A percentile compares a stretch with the other conserved stretches of the same genome.
Conservation (phyloP, 1,140 invertebrate species). For the Saccostrea echinata region DNA sequence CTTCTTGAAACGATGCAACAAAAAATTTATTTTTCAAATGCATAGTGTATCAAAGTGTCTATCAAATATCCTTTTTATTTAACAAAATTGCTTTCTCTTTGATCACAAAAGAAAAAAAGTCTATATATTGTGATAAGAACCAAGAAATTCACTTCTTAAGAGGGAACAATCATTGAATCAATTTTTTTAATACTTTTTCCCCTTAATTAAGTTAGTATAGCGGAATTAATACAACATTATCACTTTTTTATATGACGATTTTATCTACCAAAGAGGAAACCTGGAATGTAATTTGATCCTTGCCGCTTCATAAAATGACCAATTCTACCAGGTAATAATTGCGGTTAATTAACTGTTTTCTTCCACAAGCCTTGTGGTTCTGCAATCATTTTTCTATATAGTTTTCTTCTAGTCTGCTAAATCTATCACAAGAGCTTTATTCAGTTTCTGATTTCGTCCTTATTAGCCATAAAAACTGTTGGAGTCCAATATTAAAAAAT, state of each 20-base stretch:
- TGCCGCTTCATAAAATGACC: neutral
- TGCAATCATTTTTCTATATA: neutral
- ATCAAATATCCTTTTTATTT: too few species aligned
- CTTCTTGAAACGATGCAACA: too few species aligned
- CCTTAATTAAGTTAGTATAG: neutral
- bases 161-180: neutral
- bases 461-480: neutral
- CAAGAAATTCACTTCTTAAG: neutral
- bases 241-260: neutral
- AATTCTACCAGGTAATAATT: neutral
- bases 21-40: too few species aligned
- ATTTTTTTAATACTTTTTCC: neutral
- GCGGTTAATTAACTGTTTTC: neutral
- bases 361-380: neutral
- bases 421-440: neutral
- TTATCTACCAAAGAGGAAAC: neutral
- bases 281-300: neutral
- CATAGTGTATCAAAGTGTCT: too few species aligned
- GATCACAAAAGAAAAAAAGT: too few species aligned
- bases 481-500: neutral
- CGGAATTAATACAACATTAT: conserved; percentile 17
- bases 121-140: neutral
- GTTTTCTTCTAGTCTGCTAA: neutral
- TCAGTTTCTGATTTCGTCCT: neutral
- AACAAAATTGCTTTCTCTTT: too few species aligned